A percentile compares a stretch with the other conserved stretches of the same genome.
phyloP scores from a whole-genome alignment of 1,140 invertebrate species.

The Hycleus cichorii region DNA sequence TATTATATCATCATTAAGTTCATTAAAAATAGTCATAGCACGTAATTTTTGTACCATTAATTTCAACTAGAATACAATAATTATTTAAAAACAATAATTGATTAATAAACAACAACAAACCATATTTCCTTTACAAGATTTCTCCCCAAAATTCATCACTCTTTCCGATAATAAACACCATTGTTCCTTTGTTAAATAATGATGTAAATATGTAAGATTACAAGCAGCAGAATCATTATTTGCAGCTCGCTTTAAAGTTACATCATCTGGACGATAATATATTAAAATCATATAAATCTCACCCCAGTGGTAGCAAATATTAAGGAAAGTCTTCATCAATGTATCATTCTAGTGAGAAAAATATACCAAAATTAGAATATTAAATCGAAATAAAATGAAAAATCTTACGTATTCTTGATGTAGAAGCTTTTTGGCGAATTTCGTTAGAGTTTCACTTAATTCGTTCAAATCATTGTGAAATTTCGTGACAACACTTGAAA shows the following conservation, averaged over 20 bases:
- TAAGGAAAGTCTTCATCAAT: conserved; percentile 34
- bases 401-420: conserved; percentile 35
- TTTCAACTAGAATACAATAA: conserved; percentile 30
- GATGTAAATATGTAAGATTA: conserved; percentile 34
- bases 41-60: conserved; percentile 34
- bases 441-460: conserved; percentile 24
- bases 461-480: conserved; percentile 28
- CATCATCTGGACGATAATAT: conserved; percentile 28
- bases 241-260: conserved; percentile 15
- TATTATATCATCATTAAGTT: conserved; percentile 24
- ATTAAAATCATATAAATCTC: conserved; percentile 31
- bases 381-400: background rate
- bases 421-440: conserved; percentile 29
- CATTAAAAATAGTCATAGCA: conserved; percentile 28
- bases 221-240: conserved; percentile 24
- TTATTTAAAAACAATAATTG: conserved; percentile 2
- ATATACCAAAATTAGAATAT: too few relatives aligned
- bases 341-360: conserved; percentile 25
- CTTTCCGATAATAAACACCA: conserved; percentile 37
- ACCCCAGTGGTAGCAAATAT: conserved; percentile 34
- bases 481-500: conserved; percentile 28
- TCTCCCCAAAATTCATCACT: conserved; percentile 38
- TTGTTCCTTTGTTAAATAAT: conserved; percentile 31
- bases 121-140: conserved; percentile 34
- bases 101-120: conserved; percentile 19